These are phyloP conservation scores for Pseudomyrmex dendroicus DNA, from an alignment of 1,140 invertebrate species.

Conservation along the genomic window DNA sequence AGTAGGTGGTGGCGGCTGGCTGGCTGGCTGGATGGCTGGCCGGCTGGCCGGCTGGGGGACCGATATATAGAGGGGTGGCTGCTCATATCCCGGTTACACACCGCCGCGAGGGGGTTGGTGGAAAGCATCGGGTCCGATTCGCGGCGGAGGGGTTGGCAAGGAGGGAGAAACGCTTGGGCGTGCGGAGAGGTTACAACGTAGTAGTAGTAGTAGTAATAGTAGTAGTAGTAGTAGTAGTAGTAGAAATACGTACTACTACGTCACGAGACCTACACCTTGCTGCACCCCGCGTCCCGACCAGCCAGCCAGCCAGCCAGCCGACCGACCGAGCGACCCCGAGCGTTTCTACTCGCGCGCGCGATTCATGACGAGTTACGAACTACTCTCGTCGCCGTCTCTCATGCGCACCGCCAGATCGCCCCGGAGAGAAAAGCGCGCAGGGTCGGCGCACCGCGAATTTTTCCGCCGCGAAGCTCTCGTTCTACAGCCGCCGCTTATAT, in stretches of 20 bases:
- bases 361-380: constrained; percentile 73
- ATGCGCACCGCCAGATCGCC: constrained; percentile 8
- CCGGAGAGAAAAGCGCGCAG: constrained; percentile 53
- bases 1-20: constrained; percentile 73
- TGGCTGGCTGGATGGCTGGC: constrained; percentile 44
- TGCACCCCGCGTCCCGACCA: constrained; percentile 48
- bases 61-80: constrained; percentile 51
- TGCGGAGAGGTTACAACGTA: constrained; percentile 70
- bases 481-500: background rate
- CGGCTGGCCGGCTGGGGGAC: constrained; percentile 18
- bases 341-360: constrained; percentile 55
- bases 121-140: constrained; percentile 65
- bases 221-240: constrained; percentile 70
- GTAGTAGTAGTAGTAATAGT: constrained; percentile 49
- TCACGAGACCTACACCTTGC: constrained; percentile 71
- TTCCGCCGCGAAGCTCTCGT: constrained; percentile 22
- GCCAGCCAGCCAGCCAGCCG: background rate
- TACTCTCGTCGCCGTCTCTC: constrained; percentile 25
- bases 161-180: background rate
- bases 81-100: constrained; percentile 74
- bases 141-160: constrained; percentile 9
- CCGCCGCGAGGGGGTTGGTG: constrained; percentile 59
- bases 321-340: constrained; percentile 59
- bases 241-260: constrained; percentile 75
- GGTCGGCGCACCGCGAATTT: constrained; percentile 23